These are phyloP conservation scores for Girardinichthys multiradiatus DNA, from an alignment of 2,113 vertebrate species.

Conservation along the genomic window DNA sequence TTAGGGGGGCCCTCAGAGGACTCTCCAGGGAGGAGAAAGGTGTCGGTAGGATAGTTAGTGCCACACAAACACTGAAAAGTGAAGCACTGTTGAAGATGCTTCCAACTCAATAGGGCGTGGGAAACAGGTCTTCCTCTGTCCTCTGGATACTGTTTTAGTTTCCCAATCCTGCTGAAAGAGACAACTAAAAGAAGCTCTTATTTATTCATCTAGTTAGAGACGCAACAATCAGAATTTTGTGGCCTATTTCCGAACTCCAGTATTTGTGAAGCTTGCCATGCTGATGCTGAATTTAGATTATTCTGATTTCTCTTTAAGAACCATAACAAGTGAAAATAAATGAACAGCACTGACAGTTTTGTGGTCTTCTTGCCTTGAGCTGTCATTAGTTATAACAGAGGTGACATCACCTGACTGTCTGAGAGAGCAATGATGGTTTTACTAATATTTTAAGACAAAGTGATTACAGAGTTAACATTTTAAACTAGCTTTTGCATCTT, in stretches of 20 bases:
- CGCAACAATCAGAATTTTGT: background rate
- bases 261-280: background rate
- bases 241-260: too few species aligned
- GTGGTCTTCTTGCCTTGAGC: background rate
- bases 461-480: too few species aligned
- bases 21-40: slow-evolving; percentile 5
- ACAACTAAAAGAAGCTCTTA: background rate
- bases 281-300: background rate
- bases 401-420: background rate
- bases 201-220: background rate
- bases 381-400: background rate
- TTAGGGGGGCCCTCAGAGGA: slow-evolving; percentile 28
- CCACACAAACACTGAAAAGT: slow-evolving; percentile 32
- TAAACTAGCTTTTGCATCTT: too few species aligned
- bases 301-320: background rate
- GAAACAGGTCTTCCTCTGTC: slow-evolving; percentile 47
- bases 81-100: slow-evolving; percentile 10
- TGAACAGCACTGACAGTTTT: too few species aligned
- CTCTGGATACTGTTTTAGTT: slow-evolving; percentile 3
- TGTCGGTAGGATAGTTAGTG: slow-evolving; percentile 15
- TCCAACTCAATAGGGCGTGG: slow-evolving; percentile 44
- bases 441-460: too few species aligned
- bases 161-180: slow-evolving; percentile 19
- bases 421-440: background rate
- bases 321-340: background rate